Percentiles rank a stretch among this genome's conserved stretches.
Evolutionary conservation across 2,113 vertebrate genomes (phyloP).

Genomic region (Bubo bubo): DNA sequence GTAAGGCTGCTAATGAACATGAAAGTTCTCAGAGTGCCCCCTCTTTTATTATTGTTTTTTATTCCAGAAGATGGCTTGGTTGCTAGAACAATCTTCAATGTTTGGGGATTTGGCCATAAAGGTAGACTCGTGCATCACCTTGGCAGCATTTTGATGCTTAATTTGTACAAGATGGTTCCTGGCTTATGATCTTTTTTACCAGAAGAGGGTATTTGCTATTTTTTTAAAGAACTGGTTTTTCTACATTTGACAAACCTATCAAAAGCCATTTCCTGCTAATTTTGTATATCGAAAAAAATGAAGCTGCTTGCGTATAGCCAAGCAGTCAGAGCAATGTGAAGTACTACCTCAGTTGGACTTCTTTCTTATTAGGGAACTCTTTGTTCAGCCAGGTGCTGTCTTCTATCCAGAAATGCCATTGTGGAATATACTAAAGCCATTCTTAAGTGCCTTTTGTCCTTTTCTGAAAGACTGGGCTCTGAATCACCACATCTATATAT

Average conservation of each 20-base stretch:
- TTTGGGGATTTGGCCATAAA: conserved; percentile 18
- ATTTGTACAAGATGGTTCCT: neutral
- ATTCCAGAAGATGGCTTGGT: conserved; percentile 17
- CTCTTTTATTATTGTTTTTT: neutral
- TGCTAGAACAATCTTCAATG: conserved; percentile 57
- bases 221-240: neutral
- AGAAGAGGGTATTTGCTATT: neutral
- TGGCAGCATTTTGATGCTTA: neutral
- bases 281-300: neutral
- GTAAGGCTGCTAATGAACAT: conserved; percentile 6
- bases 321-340: conserved; percentile 38
- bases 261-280: conserved; percentile 19
- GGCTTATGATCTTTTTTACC: neutral
- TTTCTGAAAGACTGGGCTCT: conserved; percentile 51
- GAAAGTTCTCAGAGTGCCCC: neutral
- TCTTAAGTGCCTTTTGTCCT: conserved; percentile 70
- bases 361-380: neutral
- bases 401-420: neutral
- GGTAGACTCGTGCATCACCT: neutral
- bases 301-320: neutral
- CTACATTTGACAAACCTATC: neutral
- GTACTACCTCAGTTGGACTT: conserved; percentile 61
- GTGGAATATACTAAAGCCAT: conserved; percentile 59
- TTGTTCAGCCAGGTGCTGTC: conserved; percentile 26
- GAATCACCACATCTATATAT: neutral